phyloP scores from a whole-genome alignment of 2,888 invertebrate species.

The Lampropteryx suffumata region DNA sequence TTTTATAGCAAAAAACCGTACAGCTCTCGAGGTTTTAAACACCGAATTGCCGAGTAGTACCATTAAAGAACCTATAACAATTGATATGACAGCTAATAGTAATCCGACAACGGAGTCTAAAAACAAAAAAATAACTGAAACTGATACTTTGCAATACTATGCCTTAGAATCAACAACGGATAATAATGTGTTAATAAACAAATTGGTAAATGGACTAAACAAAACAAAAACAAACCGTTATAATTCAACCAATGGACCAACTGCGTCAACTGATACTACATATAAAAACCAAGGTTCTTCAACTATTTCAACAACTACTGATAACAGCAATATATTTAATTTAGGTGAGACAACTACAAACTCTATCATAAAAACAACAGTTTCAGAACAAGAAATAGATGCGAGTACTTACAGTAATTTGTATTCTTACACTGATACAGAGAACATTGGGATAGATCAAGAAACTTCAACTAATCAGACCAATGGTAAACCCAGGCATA shows the following conservation, averaged over 20 bases:
- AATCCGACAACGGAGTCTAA: background rate
- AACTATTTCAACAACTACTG: background rate
- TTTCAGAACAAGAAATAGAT: background rate
- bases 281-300: background rate
- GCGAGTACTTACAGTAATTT: background rate
- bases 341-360: background rate
- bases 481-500: background rate
- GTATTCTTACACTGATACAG: slow-evolving; percentile 6
- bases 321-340: background rate
- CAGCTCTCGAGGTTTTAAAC: background rate
- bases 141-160: no score
- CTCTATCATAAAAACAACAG: slow-evolving; percentile 1
- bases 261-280: no score
- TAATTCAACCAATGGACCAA: no score
- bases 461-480: background rate
- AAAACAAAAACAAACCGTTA: no score
- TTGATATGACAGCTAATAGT: background rate
- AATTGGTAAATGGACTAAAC: no score
- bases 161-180: no score
- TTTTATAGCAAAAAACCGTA: no score
- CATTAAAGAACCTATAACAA: background rate
- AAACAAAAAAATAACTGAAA: background rate
- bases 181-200: no score
- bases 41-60: background rate
- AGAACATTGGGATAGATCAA: slow-evolving; percentile 3